Percentiles rank a stretch among this genome's conserved stretches.
Evolutionary conservation across 1,140 invertebrate genomes (phyloP).

Genomic region (Papilio machaon): DNA sequence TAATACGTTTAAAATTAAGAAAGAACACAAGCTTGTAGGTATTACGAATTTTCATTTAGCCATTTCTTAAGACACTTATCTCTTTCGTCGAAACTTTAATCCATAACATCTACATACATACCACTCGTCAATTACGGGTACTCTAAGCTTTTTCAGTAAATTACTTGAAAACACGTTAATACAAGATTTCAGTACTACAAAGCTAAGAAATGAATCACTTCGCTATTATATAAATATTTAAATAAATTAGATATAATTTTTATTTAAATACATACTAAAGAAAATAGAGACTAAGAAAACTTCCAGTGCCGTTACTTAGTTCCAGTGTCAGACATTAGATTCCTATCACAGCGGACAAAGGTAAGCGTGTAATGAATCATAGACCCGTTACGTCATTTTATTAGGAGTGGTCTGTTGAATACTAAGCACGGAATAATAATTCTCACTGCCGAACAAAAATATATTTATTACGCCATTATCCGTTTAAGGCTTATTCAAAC

Average conservation of each 20-base stretch:
- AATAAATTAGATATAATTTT: neutral
- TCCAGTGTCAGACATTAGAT: conserved; percentile 4
- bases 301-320: neutral
- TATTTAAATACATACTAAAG: neutral
- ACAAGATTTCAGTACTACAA: too few relatives aligned
- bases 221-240: too few relatives aligned
- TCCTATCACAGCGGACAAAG: conserved; percentile 18
- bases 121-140: too few relatives aligned
- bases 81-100: too few relatives aligned
- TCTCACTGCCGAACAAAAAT: conserved; percentile 32
- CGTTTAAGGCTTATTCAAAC: conserved; percentile 26
- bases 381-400: conserved; percentile 38
- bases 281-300: neutral
- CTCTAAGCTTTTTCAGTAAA: too few relatives aligned
- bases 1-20: neutral
- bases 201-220: too few relatives aligned
- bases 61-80: neutral
- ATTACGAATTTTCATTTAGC: neutral
- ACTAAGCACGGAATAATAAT: conserved; percentile 34
- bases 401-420: conserved; percentile 37
- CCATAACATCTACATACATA: too few relatives aligned
- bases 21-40: neutral
- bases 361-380: conserved; percentile 36
- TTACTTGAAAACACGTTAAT: too few relatives aligned
- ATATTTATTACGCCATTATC: conserved; percentile 36